Evolutionary conservation across 2,113 vertebrate genomes (phyloP).

Genomic region (Aphyosemion australe): DNA sequence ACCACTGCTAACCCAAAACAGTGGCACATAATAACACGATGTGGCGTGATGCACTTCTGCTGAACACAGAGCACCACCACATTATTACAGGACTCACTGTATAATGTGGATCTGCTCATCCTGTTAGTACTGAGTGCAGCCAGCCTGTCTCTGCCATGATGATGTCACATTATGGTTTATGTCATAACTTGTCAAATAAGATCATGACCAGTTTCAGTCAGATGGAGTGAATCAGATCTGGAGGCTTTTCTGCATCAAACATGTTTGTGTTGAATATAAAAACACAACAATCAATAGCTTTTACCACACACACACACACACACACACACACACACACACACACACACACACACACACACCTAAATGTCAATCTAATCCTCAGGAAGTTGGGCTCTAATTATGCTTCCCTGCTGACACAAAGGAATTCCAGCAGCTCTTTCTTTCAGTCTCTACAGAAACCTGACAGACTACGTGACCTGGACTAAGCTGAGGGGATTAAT

Average conservation of each 20-base stretch:
- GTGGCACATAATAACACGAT: conserved; percentile 26
- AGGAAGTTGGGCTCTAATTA: conserved; percentile 64
- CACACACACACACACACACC: conserved; percentile 21
- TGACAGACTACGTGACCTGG: conserved; percentile 65
- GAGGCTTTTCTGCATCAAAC: conserved; percentile 12
- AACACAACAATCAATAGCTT: neutral
- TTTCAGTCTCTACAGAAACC: conserved; percentile 56
- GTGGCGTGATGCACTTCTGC: conserved; percentile 8
- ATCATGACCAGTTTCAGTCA: conserved; percentile 39
- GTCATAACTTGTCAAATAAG: conserved; percentile 59
- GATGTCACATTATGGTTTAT: conserved; percentile 49
- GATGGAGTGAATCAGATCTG: conserved; percentile 11
- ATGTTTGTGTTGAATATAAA: conserved; percentile 2
- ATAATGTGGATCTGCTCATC: conserved; percentile 25
- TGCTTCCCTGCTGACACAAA: conserved; percentile 58
- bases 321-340: conserved; percentile 1
- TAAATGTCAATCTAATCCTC: conserved; percentile 62
- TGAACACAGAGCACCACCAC: conserved; percentile 16
- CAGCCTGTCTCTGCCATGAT: conserved; percentile 29
- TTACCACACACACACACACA: neutral
- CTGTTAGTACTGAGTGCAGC: conserved; percentile 35
- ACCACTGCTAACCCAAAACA: conserved; percentile 26
- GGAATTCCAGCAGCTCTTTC: conserved; percentile 50
- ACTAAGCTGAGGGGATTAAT: conserved; percentile 58
- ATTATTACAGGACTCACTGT: conserved; percentile 15